Evolutionary conservation across 2,888 invertebrate species (phyloP), one percentile per base, ranked within the genome.

Genomic region (Caenorhabditis drosophilae): DNA sequence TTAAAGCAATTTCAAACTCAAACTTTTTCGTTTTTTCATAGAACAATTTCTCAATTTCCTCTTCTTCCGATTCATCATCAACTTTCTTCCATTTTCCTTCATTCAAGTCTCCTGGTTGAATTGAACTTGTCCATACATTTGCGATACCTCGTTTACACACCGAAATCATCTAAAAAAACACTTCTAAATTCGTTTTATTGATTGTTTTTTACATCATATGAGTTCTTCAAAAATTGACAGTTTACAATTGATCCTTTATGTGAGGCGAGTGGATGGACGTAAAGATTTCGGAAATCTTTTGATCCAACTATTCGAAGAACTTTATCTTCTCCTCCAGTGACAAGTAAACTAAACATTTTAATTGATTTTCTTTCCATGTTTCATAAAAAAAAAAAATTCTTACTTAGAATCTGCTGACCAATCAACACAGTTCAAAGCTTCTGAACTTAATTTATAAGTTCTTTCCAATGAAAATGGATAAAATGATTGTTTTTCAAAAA

Each of bases 371-470:
- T 12, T 23, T 26, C 15, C 45, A 26, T 22, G n/a, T n/a, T n/a
- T n/a, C n/a, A n/a, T n/a, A n/a, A n/a, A n/a, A n/a, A n/a, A n/a
- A 12, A 31, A 31, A 31, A 31, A 31, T 9, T 23, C 77, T 67
- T 77, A 88, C 88, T 89, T 90, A 0, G 96, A 95, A 85, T 97
- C 95, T 20, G 88, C 87, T 0, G 94, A 92, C 98, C 98, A 98
- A 83, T 92, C 91, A 2, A 98, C 82, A 82, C 90, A 92, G 0
- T 91, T 90, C 0, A 92, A 90, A 63, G 91, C 90, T 84, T 93
- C 93, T 61, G 89, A 89, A 1, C 92, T 89, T 45, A 91, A 91
- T 78, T 90, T 89, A 84, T 91, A 93, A 0, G 91, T 90, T 55
- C 90, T 87, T 80, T 91, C 90, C 87, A 95, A 89, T 12, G 90